Conservation (phyloP, 1,140 invertebrate species). For the Chlorops oryzae region DNA sequence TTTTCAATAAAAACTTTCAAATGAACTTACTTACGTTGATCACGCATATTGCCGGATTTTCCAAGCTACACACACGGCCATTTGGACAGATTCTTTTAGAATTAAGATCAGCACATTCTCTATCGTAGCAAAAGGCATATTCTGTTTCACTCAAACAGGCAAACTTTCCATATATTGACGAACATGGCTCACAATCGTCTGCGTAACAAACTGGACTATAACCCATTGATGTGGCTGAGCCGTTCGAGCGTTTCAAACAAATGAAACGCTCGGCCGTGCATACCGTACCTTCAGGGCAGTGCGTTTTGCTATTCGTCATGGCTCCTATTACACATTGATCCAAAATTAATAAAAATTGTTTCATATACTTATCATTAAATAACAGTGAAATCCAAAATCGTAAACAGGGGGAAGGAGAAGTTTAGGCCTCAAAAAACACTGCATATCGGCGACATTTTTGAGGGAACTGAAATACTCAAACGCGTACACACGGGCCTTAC, state of each 20-base stretch:
- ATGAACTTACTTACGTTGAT: neutral
- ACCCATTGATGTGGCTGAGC: neutral
- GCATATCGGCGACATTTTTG: too few relatives aligned
- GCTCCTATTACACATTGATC: too few relatives aligned
- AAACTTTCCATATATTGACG: neutral
- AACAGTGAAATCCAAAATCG: too few relatives aligned
- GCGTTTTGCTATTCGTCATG: neutral
- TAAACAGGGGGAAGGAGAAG: too few relatives aligned
- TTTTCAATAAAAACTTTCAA: neutral
- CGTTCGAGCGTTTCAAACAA: neutral
- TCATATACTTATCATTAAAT: too few relatives aligned
- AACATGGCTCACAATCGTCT: slow-evolving; percentile 3
- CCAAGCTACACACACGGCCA: slow-evolving; percentile 5
- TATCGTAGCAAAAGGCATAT: slow-evolving; percentile 11
- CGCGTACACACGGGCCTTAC: too few relatives aligned
- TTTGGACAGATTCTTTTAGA: neutral
- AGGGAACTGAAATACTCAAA: too few relatives aligned
- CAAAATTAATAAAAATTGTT: too few relatives aligned
- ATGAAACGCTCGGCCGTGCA: slow-evolving; percentile 2
- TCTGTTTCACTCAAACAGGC: slow-evolving; percentile 5
- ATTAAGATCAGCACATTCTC: neutral
- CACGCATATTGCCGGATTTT: neutral
- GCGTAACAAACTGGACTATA: slow-evolving; percentile 4
- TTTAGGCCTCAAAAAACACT: too few relatives aligned
- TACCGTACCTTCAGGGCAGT: neutral